phyloP scores from a whole-genome alignment of 2,888 invertebrate genomes.

The Harpalus rufipes region DNA sequence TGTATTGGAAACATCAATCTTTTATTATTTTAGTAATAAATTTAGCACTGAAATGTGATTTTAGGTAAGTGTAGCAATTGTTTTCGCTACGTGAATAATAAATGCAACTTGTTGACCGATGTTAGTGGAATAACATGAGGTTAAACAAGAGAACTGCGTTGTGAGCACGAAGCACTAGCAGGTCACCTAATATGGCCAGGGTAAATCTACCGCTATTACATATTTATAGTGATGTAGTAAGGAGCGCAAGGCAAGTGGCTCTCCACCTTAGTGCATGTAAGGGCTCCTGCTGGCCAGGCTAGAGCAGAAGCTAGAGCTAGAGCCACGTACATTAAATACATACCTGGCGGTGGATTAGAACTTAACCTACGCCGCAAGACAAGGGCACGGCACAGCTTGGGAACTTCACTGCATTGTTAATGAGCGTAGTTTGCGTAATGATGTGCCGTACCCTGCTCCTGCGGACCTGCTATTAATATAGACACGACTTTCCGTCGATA shows the following conservation, averaged over 20 bases:
- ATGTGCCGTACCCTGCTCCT: constrained; percentile 37
- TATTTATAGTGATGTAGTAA: constrained; percentile 42
- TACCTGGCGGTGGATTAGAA: constrained; percentile 65
- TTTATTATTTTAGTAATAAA: too few species aligned
- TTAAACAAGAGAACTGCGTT: constrained; percentile 24
- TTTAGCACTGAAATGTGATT: too few species aligned
- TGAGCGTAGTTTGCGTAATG: constrained; percentile 66
- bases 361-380: constrained; percentile 58
- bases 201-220: constrained; percentile 51
- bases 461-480: constrained; percentile 37
- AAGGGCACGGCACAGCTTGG: constrained; percentile 14
- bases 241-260: constrained; percentile 2
- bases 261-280: not conserved
- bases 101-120: constrained; percentile 27
- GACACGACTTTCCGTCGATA: constrained; percentile 6
- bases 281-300: too few species aligned
- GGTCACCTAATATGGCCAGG: constrained; percentile 44
- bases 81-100: constrained; percentile 7
- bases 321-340: constrained; percentile 56
- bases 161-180: constrained; percentile 3
- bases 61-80: too few species aligned
- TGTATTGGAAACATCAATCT: too few species aligned
- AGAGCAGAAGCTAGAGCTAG: constrained; percentile 2
- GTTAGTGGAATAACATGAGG: constrained; percentile 8
- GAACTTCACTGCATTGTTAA: constrained; percentile 62